Evolutionary conservation across 2,113 vertebrate species (phyloP).

Genomic region (Lipophrys pholis): DNA sequence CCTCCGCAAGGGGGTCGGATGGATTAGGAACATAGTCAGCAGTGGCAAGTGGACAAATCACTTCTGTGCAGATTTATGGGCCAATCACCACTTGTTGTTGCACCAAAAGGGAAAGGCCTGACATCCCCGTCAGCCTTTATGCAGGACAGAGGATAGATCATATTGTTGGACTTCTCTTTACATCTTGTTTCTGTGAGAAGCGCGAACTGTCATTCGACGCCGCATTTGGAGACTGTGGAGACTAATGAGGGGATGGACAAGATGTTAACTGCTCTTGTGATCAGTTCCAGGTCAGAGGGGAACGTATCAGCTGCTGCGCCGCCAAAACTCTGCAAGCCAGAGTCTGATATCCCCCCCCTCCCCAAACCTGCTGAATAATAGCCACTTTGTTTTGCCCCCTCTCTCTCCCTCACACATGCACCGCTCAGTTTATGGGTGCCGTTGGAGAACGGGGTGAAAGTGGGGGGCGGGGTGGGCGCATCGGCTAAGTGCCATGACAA

Average conservation of each 20-base stretch:
- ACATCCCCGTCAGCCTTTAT: constrained; percentile 14
- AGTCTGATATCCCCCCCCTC: constrained; percentile 62
- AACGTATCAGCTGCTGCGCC: constrained; percentile 5
- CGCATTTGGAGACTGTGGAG: too few species aligned
- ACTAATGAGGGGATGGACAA: too few species aligned
- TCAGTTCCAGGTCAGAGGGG: constrained; percentile 3
- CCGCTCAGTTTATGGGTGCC: constrained; percentile 38
- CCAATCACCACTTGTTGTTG: constrained; percentile 28
- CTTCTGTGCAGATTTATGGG: constrained; percentile 38
- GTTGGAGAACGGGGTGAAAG: neutral
- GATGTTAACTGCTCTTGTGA: neutral
- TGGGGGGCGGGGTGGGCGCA: constrained; percentile 34
- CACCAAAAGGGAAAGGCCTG: constrained; percentile 49
- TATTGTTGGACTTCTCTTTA: neutral
- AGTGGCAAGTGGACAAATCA: constrained; percentile 29
- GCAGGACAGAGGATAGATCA: accelerated
- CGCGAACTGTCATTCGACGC: too few species aligned
- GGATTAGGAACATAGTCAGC: constrained; percentile 27
- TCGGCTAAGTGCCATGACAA: constrained; percentile 76
- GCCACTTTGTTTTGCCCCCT: constrained; percentile 62
- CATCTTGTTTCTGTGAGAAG: neutral
- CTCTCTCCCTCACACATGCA: constrained; percentile 27
- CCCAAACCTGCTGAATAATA: constrained; percentile 70
- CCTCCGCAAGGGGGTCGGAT: constrained; percentile 43
- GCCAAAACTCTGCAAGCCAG: constrained; percentile 38